phyloP scores from a whole-genome alignment of 2,113 vertebrate genomes.

The Calypte anna region DNA sequence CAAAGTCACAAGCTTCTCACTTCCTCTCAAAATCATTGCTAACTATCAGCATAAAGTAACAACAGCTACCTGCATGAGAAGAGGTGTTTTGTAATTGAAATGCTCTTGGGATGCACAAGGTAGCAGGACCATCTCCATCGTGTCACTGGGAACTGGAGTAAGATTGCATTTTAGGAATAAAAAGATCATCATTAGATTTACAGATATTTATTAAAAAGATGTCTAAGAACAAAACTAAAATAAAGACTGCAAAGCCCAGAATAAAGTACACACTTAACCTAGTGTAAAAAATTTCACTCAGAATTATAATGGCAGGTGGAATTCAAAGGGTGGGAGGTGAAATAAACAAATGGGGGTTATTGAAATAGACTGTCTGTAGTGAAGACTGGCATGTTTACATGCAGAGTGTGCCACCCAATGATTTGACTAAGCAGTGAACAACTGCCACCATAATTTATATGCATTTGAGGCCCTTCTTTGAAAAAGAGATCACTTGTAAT shows the following conservation, averaged over 20 bases:
- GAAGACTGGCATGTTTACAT: background rate
- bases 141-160: background rate
- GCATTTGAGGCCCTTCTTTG: background rate
- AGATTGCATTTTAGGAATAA: background rate
- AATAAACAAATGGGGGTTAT: background rate
- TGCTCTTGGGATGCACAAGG: background rate
- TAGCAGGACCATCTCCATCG: background rate
- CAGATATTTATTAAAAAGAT: background rate
- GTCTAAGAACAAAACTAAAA: background rate
- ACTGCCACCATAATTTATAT: background rate
- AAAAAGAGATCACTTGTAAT: background rate
- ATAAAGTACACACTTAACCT: accelerated
- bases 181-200: background rate
- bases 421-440: background rate
- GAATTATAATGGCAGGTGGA: background rate
- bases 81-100: background rate
- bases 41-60: background rate
- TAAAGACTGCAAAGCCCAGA: background rate
- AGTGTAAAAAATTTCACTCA: background rate
- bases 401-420: background rate
- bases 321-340: background rate
- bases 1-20: background rate
- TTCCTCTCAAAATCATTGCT: background rate
- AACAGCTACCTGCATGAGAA: background rate
- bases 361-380: background rate